These are phyloP conservation scores for Mustela lutreola DNA, from an alignment of 2,113 vertebrate genomes.

Conservation along the genomic window DNA sequence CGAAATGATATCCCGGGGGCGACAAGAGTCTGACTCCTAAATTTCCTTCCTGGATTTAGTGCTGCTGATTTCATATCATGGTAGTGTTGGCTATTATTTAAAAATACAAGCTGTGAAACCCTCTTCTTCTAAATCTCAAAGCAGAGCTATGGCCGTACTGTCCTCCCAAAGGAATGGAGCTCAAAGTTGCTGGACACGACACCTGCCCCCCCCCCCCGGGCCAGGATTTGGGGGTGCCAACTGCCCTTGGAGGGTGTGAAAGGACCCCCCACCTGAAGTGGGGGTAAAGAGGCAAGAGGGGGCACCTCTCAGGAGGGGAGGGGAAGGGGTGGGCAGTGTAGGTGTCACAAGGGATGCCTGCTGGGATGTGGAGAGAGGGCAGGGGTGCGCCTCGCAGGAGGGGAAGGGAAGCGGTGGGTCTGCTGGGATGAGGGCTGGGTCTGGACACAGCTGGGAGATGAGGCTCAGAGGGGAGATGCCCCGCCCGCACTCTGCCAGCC, in stretches of 20 bases:
- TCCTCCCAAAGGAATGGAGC: neutral
- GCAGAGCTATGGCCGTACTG: neutral
- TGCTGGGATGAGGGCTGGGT: too few species aligned
- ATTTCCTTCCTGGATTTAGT: slow-evolving; percentile 43
- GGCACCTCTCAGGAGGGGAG: neutral
- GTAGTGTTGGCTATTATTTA: slow-evolving; percentile 22
- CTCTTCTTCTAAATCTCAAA: neutral
- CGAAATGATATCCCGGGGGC: neutral
- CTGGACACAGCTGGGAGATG: neutral
- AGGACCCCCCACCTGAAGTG: neutral
- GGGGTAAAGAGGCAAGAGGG: neutral
- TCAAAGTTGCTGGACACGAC: neutral
- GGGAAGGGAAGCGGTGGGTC: neutral
- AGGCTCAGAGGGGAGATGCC: neutral
- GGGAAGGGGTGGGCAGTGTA: too few species aligned
- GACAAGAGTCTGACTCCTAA: neutral
- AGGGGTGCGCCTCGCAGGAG: neutral
- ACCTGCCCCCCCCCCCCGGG: too few species aligned
- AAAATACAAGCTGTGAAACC: slow-evolving; percentile 1
- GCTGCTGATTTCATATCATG: neutral
- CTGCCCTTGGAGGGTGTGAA: neutral
- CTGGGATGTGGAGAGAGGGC: neutral
- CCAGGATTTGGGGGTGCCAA: neutral
- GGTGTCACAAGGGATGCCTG: too few species aligned
- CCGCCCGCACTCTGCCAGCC: too few species aligned